phyloP scores from a whole-genome alignment of 2,797 vertebrate genomes.

The Oreochromis mossambicus region DNA sequence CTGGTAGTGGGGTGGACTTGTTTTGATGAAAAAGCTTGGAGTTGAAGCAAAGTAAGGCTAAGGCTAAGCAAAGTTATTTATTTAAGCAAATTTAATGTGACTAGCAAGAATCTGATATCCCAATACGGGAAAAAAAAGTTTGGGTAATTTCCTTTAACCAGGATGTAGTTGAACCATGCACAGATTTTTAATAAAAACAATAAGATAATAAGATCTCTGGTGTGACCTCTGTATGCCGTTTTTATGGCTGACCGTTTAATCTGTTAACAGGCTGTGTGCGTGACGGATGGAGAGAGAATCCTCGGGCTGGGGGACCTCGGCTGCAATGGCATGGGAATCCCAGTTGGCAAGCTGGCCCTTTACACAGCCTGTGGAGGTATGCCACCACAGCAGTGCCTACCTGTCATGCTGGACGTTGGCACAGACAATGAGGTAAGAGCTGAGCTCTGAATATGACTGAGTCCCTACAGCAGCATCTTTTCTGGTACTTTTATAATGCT shows the following conservation, averaged over 20 bases:
- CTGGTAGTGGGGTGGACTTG: background rate
- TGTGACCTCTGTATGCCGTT: background rate
- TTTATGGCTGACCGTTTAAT: background rate
- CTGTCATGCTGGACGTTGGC: constrained; percentile 92
- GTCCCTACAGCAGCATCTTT: background rate
- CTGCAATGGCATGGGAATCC: constrained; percentile 97
- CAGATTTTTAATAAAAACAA: background rate
- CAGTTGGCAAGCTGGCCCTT: constrained; percentile 95
- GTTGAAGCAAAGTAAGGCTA: background rate
- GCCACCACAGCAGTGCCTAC: constrained; percentile 89
- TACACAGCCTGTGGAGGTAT: constrained; percentile 95
- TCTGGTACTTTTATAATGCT: background rate
- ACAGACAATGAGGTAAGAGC: constrained; percentile 92
- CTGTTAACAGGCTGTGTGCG: constrained; percentile 85
- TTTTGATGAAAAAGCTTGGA: background rate
- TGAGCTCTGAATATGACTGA: background rate
- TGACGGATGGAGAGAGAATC: constrained; percentile 97
- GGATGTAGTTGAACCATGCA: background rate
- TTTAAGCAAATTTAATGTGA: background rate
- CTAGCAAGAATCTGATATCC: background rate
- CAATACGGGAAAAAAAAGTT: background rate
- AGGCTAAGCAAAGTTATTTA: background rate
- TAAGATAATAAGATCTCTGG: background rate
- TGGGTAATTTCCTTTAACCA: background rate
- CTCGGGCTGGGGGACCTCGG: constrained; percentile 96